Percentiles rank a stretch among this genome's conserved stretches.
phyloP scores from a whole-genome alignment of 2,888 invertebrate genomes.

The Aleiodes testaceus region DNA sequence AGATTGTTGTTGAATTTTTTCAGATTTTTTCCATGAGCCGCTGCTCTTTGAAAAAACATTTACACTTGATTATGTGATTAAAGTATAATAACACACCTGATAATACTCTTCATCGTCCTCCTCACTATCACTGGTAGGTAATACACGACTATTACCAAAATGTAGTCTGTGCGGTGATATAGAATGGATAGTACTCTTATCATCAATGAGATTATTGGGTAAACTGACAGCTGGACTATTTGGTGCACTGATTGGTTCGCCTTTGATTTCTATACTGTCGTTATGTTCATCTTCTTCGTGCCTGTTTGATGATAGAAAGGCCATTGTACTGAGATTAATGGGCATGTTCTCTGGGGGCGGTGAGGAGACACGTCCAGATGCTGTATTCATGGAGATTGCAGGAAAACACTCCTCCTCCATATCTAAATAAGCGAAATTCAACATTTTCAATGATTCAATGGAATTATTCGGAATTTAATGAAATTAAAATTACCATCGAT shows the following conservation, averaged over 20 bases:
- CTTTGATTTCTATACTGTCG: constrained; percentile 77
- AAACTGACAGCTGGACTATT: constrained; percentile 84
- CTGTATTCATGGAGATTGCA: constrained; percentile 82
- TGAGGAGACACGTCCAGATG: constrained; percentile 69
- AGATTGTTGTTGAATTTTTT: too few relatives aligned
- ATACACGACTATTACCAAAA: constrained; percentile 55
- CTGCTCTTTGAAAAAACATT: too few relatives aligned
- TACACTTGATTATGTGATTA: too few relatives aligned
- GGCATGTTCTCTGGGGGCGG: constrained; percentile 33
- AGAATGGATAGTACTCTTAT: constrained; percentile 61
- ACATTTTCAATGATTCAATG: too few relatives aligned
- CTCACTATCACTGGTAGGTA: constrained; percentile 66
- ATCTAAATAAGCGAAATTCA: constrained; percentile 79
- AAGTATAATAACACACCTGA: constrained; percentile 56
- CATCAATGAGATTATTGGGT: constrained; percentile 71
- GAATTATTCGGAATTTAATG: background rate
- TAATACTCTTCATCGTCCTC: constrained; percentile 68
- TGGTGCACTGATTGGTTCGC: constrained; percentile 84
- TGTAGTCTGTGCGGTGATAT: constrained; percentile 65
- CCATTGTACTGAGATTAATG: constrained; percentile 33
- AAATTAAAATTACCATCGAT: constrained; percentile 60
- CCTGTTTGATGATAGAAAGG: constrained; percentile 27
- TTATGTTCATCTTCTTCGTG: constrained; percentile 51
- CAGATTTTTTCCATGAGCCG: background rate
- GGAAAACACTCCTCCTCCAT: constrained; percentile 94